Evolutionary conservation across 2,888 invertebrate genomes (phyloP).

Genomic region (Willowsia nigromaculata): DNA sequence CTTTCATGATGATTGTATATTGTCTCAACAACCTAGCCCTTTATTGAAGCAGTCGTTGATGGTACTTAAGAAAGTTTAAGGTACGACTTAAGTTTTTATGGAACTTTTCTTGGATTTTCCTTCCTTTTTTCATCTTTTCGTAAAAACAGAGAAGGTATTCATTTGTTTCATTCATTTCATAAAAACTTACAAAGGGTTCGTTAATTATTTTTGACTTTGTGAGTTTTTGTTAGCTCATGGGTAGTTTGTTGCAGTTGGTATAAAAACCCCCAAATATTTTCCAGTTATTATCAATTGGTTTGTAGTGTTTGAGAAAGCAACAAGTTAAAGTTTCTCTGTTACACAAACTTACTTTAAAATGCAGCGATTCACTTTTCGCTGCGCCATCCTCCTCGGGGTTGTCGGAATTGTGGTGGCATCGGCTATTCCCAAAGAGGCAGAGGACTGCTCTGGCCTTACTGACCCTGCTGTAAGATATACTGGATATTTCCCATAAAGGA

Average conservation of each 20-base stretch:
- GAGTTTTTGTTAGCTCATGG: not conserved
- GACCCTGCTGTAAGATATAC: constrained; percentile 36
- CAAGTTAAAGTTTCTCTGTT: not conserved
- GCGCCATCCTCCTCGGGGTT: not conserved
- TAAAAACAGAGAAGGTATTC: no score
- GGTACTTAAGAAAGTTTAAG: no score
- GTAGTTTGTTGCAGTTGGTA: not conserved
- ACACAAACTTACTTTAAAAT: not conserved
- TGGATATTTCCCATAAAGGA: no score
- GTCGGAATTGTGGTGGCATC: not conserved
- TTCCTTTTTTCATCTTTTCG: no score
- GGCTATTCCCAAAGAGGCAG: not conserved
- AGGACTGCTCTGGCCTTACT: not conserved
- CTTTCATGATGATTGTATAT: no score
- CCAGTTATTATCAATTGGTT: not conserved
- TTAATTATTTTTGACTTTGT: no score
- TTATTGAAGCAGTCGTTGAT: no score
- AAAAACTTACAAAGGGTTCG: no score
- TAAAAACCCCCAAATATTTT: not conserved
- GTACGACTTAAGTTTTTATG: no score
- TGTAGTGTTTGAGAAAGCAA: not conserved
- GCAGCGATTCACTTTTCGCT: constrained; percentile 18
- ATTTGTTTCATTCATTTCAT: no score
- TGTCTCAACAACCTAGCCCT: no score
- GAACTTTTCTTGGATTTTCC: no score